Percentiles rank a stretch among this genome's conserved stretches.
Conservation (phyloP, 1,140 invertebrate species). For the Liolophura sinensis region DNA sequence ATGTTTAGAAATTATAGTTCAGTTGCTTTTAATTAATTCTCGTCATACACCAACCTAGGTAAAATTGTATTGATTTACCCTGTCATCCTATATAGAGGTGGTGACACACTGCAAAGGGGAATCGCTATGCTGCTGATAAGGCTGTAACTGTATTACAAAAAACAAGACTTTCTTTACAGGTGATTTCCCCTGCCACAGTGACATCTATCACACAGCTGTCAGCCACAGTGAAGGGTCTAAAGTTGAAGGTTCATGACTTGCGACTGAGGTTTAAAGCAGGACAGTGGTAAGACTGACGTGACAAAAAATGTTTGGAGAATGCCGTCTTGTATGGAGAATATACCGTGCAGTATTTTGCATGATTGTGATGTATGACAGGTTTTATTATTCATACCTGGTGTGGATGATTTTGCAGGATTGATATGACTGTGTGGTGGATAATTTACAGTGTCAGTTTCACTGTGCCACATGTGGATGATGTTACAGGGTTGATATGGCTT, state of each 20-base stretch:
- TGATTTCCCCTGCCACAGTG: slow-evolving; percentile 27
- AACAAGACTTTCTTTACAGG: slow-evolving; percentile 18
- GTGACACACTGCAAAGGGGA: background rate
- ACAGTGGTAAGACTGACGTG: slow-evolving; percentile 31
- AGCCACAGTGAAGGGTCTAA: slow-evolving; percentile 27
- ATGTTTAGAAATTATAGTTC: no score
- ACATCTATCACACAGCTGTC: slow-evolving; percentile 26
- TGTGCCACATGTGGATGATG: no score
- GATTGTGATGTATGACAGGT: background rate
- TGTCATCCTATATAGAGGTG: background rate
- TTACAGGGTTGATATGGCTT: no score
- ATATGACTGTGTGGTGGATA: no score
- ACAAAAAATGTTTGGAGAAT: background rate
- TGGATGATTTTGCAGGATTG: no score
- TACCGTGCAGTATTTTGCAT: background rate
- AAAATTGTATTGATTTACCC: no score
- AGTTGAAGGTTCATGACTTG: slow-evolving; percentile 24
- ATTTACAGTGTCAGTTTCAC: no score
- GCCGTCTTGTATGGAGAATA: background rate
- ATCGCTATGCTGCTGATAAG: background rate
- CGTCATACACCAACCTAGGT: no score
- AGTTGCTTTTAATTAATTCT: no score
- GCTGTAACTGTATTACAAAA: background rate
- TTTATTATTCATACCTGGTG: slow-evolving; percentile 1
- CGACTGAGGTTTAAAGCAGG: slow-evolving; percentile 35